These are phyloP conservation scores for Myrmecobius fasciatus DNA, from an alignment of 2,113 vertebrate species.

Conservation along the genomic window DNA sequence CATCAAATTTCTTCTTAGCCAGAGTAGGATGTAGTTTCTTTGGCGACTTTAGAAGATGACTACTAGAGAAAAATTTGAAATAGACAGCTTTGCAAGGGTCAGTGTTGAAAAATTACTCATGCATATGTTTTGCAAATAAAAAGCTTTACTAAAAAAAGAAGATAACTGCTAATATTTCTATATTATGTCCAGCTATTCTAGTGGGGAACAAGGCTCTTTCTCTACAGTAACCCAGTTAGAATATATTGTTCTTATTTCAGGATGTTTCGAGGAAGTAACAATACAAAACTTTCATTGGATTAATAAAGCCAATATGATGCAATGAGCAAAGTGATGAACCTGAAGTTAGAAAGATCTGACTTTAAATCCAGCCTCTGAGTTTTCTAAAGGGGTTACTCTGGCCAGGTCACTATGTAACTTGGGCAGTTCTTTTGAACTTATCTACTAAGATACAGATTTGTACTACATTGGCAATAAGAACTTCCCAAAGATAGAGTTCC, in stretches of 20 bases:
- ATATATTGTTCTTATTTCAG: neutral
- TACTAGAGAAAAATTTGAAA: too few species aligned
- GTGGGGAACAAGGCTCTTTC: neutral
- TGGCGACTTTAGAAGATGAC: neutral
- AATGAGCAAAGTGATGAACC: neutral
- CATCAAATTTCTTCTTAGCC: neutral
- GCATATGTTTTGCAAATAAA: too few species aligned
- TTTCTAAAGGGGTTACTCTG: neutral
- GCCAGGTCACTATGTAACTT: neutral
- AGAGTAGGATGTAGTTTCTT: neutral
- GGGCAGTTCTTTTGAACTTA: neutral
- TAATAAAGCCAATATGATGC: neutral
- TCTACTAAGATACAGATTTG: neutral
- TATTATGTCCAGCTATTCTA: neutral
- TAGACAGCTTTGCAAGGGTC: too few species aligned
- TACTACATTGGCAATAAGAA: neutral
- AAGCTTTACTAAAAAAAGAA: too few species aligned
- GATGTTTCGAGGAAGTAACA: neutral
- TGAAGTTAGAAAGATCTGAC: neutral
- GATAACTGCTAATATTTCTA: neutral
- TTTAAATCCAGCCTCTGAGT: neutral
- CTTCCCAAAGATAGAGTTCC: neutral
- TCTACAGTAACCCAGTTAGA: neutral
- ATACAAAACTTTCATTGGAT: neutral
- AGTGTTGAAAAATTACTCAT: too few species aligned